Evolutionary conservation across 2,797 vertebrate species (phyloP).

Genomic region (Melanitta fusca): DNA sequence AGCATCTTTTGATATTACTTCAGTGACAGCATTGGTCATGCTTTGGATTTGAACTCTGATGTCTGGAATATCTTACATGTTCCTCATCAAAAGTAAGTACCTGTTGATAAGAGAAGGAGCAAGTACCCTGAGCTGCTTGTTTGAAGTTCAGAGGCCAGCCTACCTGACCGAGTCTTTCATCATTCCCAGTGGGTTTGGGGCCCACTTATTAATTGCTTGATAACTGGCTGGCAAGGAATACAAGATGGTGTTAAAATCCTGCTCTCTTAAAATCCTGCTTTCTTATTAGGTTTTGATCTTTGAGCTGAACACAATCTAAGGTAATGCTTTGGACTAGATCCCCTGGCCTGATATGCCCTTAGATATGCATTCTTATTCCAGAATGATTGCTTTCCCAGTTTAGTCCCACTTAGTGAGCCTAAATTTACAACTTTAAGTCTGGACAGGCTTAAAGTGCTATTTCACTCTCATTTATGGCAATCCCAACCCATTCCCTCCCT

Average conservation of each 20-base stretch:
- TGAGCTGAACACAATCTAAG: not conserved
- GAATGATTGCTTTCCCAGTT: not conserved
- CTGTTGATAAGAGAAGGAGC: not conserved
- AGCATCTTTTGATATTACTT: not conserved
- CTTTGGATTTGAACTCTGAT: not conserved
- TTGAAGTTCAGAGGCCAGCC: not conserved
- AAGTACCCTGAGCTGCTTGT: not conserved
- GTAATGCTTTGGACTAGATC: not conserved
- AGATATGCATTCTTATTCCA: not conserved
- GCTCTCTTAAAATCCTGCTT: not conserved
- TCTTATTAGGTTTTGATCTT: not conserved
- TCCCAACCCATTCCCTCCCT: not conserved
- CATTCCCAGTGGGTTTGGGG: not conserved
- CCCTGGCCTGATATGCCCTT: not conserved
- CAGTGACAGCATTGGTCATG: not conserved
- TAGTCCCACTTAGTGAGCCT: not conserved
- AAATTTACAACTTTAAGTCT: not conserved
- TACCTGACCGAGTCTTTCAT: not conserved
- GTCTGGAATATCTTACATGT: not conserved
- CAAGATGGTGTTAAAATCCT: not conserved
- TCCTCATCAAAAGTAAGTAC: not conserved
- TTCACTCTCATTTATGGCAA: not conserved
- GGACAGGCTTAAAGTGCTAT: not conserved
- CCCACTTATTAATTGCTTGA: not conserved
- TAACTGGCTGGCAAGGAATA: not conserved